Evolutionary conservation across 2,888 invertebrate genomes (phyloP), one percentile per base, ranked within the genome.

Genomic region (Seira ritae): DNA sequence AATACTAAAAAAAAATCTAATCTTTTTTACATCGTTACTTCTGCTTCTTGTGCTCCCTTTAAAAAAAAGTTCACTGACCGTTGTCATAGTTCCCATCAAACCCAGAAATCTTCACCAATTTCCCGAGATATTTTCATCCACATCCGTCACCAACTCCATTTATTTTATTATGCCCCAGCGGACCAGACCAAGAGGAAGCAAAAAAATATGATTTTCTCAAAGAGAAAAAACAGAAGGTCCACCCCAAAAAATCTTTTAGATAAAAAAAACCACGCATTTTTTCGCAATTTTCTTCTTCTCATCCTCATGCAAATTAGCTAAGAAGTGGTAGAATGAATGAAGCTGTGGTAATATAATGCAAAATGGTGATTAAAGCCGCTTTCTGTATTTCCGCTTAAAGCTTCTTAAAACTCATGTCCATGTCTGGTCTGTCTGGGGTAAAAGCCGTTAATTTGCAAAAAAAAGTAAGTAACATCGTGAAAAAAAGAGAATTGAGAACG

Each of bases 361-460:
- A 12, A 55, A 55, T 8, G 17, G 17, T 17, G 55, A 55, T 55
- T 55, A 55, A 42, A 55, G 15, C 55, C 55, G 55, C 55, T 2
- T 31, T 2, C 8, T 31, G 2, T 31, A 31, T 55, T 55, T 55
- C 55, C 15, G 55, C 55, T 12, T 12, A 55, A 55, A 55, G 31
- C 31, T 55, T 17, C 55, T 55, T n/a, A 55, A 55, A 17, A 55
- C 1, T 55, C 55, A n/a, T n/a, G n/a, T 55, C 17, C 55, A 55
- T n/a, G 55, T 55, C 55, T 55, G 55, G 15, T 15, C 55, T 55
- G 31, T 31, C 55, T 55, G 12, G 1, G 17, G 3, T 55, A 55
- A 17, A 55, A 55, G 55, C 55, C 55, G 55, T 55, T 55, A 55
- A 55, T 55, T 55, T 31, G 55, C 55, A 55, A 55, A 55, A 42